Conservation (phyloP, 2,113 vertebrate species). For the Antechinus stuartii region DNA sequence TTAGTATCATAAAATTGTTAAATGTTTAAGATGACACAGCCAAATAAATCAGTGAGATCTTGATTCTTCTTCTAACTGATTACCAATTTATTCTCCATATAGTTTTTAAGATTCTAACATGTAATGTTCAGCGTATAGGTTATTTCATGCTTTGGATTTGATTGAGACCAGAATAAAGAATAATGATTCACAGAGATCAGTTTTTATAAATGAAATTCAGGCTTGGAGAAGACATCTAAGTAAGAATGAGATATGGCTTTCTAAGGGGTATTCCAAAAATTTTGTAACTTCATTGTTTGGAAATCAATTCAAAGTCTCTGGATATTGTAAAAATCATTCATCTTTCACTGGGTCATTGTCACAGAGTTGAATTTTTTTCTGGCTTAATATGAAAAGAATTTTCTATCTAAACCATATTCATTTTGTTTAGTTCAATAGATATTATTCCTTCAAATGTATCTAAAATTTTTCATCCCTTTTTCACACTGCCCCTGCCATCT, state of each 20-base stretch:
- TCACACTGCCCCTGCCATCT: background rate
- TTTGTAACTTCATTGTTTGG: background rate
- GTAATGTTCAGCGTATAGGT: background rate
- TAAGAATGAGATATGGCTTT: background rate
- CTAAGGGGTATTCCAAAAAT: background rate
- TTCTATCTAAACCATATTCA: background rate
- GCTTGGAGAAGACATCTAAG: background rate
- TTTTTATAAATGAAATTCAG: background rate
- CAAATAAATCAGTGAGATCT: background rate
- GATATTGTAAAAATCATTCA: background rate
- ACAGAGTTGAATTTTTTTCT: background rate
- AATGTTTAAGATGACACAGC: background rate
- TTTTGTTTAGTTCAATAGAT: background rate
- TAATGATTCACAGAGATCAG: background rate
- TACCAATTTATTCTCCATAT: background rate
- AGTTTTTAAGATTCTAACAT: background rate
- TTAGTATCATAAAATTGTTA: background rate
- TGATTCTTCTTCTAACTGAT: background rate
- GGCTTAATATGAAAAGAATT: background rate
- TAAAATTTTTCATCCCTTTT: background rate
- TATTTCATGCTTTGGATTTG: background rate
- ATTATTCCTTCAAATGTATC: background rate
- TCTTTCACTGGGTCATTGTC: background rate
- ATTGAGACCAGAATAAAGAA: background rate
- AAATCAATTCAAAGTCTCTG: background rate